Evolutionary conservation across 2,888 invertebrate genomes (phyloP).

Genomic region (Drosophila bunnanda): DNA sequence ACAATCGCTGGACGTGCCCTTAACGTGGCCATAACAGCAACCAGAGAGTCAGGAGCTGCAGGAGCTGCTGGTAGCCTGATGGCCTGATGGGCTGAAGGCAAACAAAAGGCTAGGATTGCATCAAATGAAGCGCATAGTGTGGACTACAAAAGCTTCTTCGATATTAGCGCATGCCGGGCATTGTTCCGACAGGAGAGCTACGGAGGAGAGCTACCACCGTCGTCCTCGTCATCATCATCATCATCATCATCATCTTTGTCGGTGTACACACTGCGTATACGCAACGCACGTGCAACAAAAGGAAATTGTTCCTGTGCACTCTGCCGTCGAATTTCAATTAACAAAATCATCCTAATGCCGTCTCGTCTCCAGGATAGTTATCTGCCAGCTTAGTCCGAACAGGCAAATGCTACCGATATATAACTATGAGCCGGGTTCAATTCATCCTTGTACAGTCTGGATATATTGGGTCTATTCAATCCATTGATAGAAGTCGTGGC

Average conservation of each 20-base stretch:
- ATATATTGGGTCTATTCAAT: not conserved
- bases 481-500: not conserved
- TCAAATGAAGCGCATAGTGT: slow-evolving; percentile 65
- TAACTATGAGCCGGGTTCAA: slow-evolving; percentile 13
- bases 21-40: slow-evolving; percentile 32
- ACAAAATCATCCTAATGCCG: slow-evolving; percentile 52
- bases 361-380: slow-evolving; percentile 10
- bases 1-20: slow-evolving; percentile 50
- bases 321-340: slow-evolving; percentile 65
- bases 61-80: not conserved
- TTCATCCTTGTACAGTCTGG: slow-evolving; percentile 11
- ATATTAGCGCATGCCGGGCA: slow-evolving; percentile 42
- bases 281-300: slow-evolving; percentile 50
- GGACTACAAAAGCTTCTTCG: slow-evolving; percentile 43
- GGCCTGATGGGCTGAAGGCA: slow-evolving; percentile 28
- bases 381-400: slow-evolving; percentile 11
- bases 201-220: not conserved
- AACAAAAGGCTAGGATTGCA: slow-evolving; percentile 68
- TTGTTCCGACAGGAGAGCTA: slow-evolving; percentile 21
- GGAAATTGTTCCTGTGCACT: slow-evolving; percentile 51
- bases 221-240: slow-evolving; percentile 41
- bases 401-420: slow-evolving; percentile 21
- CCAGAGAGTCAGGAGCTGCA: slow-evolving; percentile 8
- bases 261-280: slow-evolving; percentile 42
- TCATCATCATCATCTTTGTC: slow-evolving; percentile 47